These are phyloP conservation scores for Caerostris darwini DNA, from an alignment of 1,140 invertebrate genomes.

Conservation along the genomic window DNA sequence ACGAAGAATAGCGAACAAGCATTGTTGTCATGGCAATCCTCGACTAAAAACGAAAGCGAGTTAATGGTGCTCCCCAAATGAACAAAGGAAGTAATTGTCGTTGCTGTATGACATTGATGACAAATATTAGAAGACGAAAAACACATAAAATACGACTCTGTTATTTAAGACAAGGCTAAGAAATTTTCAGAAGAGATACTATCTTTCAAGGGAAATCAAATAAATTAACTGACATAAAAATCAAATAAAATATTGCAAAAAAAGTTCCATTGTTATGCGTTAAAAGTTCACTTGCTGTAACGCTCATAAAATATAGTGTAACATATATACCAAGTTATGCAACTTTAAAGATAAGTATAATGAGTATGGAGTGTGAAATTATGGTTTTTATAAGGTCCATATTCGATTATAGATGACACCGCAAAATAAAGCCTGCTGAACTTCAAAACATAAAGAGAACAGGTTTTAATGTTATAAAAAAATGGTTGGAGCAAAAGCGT, in stretches of 20 bases:
- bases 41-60: background rate
- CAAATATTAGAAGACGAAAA: background rate
- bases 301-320: background rate
- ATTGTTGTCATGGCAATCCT: background rate
- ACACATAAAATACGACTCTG: background rate
- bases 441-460: background rate
- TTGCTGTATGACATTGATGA: background rate
- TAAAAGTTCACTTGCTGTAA: background rate
- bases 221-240: background rate
- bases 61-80: background rate
- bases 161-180: background rate
- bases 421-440: background rate
- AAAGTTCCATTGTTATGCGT: background rate
- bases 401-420: background rate
- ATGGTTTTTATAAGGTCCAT: background rate
- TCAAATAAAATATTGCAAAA: background rate
- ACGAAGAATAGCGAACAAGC: background rate
- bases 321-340: background rate
- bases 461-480: background rate
- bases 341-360: background rate
- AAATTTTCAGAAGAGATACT: too few species aligned
- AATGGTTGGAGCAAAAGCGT: background rate
- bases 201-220: background rate
- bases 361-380: background rate
- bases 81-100: background rate